A percentile compares a stretch with the other conserved stretches of the same genome.
phyloP scores from a whole-genome alignment of 2,113 vertebrate genomes.

The Mesocricetus auratus region DNA sequence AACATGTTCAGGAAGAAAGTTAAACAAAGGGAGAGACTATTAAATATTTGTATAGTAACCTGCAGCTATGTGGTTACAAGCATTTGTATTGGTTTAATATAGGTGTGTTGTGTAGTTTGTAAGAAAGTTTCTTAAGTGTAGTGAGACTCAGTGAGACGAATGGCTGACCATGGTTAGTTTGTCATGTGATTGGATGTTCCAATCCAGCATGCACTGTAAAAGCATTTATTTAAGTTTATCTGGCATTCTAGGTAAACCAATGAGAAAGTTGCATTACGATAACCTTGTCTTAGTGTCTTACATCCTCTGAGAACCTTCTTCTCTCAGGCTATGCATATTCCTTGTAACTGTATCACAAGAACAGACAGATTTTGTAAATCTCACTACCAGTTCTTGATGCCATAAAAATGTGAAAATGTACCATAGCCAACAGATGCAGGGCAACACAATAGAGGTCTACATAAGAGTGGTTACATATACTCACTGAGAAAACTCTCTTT shows the following conservation, averaged over 20 bases:
- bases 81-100: not conserved
- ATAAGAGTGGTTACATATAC: not conserved
- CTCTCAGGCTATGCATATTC: not conserved
- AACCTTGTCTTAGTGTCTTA: not conserved
- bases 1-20: not conserved
- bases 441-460: not conserved
- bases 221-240: not conserved
- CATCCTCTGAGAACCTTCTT: not conserved
- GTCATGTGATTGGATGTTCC: not conserved
- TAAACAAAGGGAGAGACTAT: not conserved
- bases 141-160: not conserved
- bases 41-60: not conserved
- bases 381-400: not conserved
- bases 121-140: not conserved
- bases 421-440: too few species aligned
- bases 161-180: not conserved
- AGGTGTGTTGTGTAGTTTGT: not conserved
- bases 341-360: not conserved
- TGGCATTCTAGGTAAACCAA: not conserved
- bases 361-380: not conserved
- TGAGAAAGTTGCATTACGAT: not conserved
- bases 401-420: not conserved
- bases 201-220: not conserved
- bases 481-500: not conserved
- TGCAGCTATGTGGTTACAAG: not conserved